These are phyloP conservation scores for Hoplias malabaricus DNA, from an alignment of 2,113 vertebrate species.

Conservation along the genomic window DNA sequence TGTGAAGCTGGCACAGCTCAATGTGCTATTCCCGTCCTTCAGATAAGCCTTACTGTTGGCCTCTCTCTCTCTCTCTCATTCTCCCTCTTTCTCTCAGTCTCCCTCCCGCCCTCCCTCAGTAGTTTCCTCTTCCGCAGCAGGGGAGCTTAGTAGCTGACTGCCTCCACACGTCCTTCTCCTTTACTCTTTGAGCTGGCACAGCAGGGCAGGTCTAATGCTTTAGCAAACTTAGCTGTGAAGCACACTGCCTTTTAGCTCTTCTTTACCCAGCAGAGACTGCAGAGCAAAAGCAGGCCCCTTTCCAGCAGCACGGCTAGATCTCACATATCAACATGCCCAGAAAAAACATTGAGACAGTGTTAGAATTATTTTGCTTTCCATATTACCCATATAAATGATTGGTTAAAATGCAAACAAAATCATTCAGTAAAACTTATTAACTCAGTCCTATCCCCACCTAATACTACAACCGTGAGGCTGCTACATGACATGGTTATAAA, in stretches of 20 bases:
- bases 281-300: not conserved
- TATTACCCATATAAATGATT: no score
- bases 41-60: slow-evolving; percentile 38
- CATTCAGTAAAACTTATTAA: no score
- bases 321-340: no score
- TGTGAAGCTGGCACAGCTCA: slow-evolving; percentile 37
- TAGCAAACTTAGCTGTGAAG: not conserved
- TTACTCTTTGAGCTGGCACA: slow-evolving; percentile 5
- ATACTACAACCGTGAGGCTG: no score
- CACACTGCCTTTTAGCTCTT: not conserved
- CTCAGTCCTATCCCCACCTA: no score
- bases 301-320: no score
- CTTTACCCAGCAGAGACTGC: not conserved
- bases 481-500: no score
- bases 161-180: slow-evolving; percentile 11
- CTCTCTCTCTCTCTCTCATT: not conserved
- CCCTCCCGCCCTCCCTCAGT: slow-evolving; percentile 6
- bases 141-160: slow-evolving; percentile 23
- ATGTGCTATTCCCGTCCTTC: slow-evolving; percentile 53
- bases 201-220: not conserved
- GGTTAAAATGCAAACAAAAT: no score
- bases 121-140: slow-evolving; percentile 24
- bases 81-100: not conserved
- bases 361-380: no score
- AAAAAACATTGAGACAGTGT: no score